Evolutionary conservation across 2,888 invertebrate genomes (phyloP).

Genomic region (Caenorhabditis sp.): DNA sequence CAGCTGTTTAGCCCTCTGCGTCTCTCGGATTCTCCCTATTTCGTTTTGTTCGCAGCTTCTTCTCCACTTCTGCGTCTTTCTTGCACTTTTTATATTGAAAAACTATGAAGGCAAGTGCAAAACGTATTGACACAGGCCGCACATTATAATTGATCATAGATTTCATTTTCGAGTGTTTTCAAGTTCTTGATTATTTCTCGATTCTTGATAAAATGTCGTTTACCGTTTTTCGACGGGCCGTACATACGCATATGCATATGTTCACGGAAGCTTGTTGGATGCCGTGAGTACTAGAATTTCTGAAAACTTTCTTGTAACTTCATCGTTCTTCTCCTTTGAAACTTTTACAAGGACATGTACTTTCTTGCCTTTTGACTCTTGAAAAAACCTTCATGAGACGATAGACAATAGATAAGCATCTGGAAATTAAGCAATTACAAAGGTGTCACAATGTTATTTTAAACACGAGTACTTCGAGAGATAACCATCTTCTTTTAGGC

Average conservation of each 20-base stretch:
- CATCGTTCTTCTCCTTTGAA: not conserved
- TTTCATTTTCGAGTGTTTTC: not conserved
- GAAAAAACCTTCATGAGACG: not conserved
- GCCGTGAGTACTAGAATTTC: not conserved
- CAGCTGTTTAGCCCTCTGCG: slow-evolving; percentile 14
- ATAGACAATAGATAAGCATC: slow-evolving; percentile 5
- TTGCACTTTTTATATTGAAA: not conserved
- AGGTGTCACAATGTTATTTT: slow-evolving; percentile 58
- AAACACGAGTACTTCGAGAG: slow-evolving; percentile 36
- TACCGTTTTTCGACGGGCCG: slow-evolving; percentile 34
- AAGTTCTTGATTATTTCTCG: slow-evolving; percentile 28
- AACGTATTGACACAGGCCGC: slow-evolving; percentile 42
- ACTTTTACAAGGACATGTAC: not conserved
- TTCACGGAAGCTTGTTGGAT: slow-evolving; percentile 25
- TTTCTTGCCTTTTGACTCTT: not conserved
- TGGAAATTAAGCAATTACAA: slow-evolving; percentile 24
- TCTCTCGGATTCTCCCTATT: not conserved
- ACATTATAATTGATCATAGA: not conserved
- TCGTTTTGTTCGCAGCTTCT: slow-evolving; percentile 9
- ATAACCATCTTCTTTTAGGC: slow-evolving; percentile 31
- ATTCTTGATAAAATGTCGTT: slow-evolving; percentile 25
- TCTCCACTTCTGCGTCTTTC: slow-evolving; percentile 22
- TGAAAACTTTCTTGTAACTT: not conserved
- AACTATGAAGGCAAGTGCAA: slow-evolving; percentile 22
- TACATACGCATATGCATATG: slow-evolving; percentile 6